Conservation (phyloP, 2,888 invertebrate species). For the Pimpla rufipes region DNA sequence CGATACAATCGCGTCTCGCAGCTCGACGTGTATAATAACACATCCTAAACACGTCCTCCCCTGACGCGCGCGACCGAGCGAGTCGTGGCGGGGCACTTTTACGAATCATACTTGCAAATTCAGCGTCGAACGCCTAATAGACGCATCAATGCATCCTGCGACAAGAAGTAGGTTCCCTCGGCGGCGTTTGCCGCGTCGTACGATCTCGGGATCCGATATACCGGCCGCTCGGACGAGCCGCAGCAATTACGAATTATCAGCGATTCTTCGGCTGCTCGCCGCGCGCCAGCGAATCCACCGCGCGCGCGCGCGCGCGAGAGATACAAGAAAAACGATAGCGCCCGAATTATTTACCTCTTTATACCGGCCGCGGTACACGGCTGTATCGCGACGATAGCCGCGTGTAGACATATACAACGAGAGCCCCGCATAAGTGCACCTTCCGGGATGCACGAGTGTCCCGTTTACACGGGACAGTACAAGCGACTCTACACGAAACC, state of each 20-base stretch:
- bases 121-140: slow-evolving; percentile 73
- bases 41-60: not conserved
- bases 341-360: slow-evolving; percentile 75
- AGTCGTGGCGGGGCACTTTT: slow-evolving; percentile 64
- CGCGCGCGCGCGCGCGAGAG: slow-evolving; percentile 67
- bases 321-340: slow-evolving; percentile 72
- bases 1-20: not conserved
- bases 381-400: not conserved
- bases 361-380: slow-evolving; percentile 2
- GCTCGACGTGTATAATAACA: slow-evolving; percentile 14
- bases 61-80: slow-evolving; percentile 27
- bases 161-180: slow-evolving; percentile 73
- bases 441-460: slow-evolving; percentile 54
- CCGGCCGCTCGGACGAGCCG: not conserved
- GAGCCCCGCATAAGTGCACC: slow-evolving; percentile 5
- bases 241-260: slow-evolving; percentile 82
- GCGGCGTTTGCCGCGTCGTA: slow-evolving; percentile 47
- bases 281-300: slow-evolving; percentile 22
- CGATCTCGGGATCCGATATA: slow-evolving; percentile 61
- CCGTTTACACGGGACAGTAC: slow-evolving; percentile 54
- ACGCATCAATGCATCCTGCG: slow-evolving; percentile 80
- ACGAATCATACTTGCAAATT: slow-evolving; percentile 83
- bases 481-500: slow-evolving; percentile 54
- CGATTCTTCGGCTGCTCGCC: slow-evolving; percentile 71
- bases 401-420: not conserved